Percentiles rank a stretch among this genome's conserved stretches.
phyloP scores from a whole-genome alignment of 2,113 vertebrate genomes.

The Plecotus auritus region DNA sequence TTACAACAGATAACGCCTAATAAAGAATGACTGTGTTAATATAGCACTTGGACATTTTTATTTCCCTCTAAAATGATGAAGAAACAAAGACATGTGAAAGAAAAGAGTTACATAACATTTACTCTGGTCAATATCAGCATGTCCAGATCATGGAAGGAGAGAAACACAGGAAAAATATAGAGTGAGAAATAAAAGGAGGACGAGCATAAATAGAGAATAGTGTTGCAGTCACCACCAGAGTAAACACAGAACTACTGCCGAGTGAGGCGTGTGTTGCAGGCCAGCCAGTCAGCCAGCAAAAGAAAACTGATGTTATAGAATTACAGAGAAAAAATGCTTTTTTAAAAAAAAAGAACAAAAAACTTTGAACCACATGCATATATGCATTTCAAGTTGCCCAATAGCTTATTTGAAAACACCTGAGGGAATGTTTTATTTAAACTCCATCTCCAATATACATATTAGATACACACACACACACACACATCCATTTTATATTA shows the following conservation, averaged over 20 bases:
- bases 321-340: background rate
- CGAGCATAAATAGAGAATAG: background rate
- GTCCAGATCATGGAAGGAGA: background rate
- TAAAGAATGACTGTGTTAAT: background rate
- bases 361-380: background rate
- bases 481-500: background rate
- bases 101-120: background rate
- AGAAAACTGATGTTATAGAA: background rate
- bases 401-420: background rate
- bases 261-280: background rate
- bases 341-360: background rate
- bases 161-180: background rate
- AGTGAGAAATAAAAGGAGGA: background rate
- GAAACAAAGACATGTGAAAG: background rate
- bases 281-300: background rate
- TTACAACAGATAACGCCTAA: background rate
- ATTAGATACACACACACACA: background rate
- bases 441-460: background rate
- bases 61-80: constrained; percentile 28
- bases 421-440: background rate
- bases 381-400: background rate
- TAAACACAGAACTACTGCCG: background rate
- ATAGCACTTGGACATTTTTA: background rate
- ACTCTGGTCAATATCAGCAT: background rate
- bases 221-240: background rate